Conservation (phyloP, 2,797 vertebrate genomes). For the Sebastes goodei region DNA sequence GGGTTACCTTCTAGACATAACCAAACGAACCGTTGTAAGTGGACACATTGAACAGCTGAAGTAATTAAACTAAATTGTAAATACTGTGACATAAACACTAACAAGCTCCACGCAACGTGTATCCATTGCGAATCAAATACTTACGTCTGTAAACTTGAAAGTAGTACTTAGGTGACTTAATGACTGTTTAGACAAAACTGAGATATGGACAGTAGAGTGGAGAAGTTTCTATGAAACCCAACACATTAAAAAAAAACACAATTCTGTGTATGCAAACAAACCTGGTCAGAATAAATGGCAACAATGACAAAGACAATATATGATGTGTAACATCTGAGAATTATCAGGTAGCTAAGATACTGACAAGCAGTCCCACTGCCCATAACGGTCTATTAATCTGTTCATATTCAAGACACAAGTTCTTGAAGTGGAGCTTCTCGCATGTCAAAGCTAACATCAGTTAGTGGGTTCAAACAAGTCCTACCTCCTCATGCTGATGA, state of each 20-base stretch:
- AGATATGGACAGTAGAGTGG: not conserved
- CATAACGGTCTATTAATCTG: not conserved
- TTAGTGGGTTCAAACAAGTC: not conserved
- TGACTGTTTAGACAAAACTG: not conserved
- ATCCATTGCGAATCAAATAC: not conserved
- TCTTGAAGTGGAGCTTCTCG: not conserved
- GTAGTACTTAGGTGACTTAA: not conserved
- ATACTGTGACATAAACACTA: not conserved
- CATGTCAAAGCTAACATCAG: not conserved
- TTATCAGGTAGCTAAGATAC: too few species aligned
- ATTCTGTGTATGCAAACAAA: not conserved
- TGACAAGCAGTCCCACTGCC: too few species aligned
- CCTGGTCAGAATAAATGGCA: too few species aligned
- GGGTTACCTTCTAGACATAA: too few species aligned
- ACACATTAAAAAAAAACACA: not conserved
- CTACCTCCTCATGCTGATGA: conserved; percentile 90
- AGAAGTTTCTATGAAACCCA: not conserved
- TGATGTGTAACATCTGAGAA: too few species aligned
- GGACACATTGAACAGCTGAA: not conserved
- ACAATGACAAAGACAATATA: too few species aligned
- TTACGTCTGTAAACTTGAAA: not conserved
- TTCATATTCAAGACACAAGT: not conserved
- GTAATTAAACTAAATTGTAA: not conserved
- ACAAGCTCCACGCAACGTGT: not conserved
- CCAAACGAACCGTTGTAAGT: too few species aligned